Evolutionary conservation across 2,113 vertebrate genomes (phyloP), one percentile per base, ranked within the genome.

Genomic region (Macaca fascicularis): DNA sequence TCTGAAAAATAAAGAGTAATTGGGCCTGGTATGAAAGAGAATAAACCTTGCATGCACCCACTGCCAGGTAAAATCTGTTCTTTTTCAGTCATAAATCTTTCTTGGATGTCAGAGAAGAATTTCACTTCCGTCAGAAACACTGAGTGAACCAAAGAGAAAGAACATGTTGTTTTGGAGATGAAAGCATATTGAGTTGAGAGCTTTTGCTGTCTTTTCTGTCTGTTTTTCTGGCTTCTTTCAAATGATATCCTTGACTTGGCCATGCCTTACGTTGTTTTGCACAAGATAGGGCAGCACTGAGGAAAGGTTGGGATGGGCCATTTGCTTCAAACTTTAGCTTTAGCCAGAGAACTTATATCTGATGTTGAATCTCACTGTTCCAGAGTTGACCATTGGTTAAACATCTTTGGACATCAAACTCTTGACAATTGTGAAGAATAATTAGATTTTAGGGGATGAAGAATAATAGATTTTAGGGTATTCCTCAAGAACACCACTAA

Each of bases 51-150:
- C 69, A 38, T 0, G 82, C 64, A 57, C 95, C 30, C 79, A 6
- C 25, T 95, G 96, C 97, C 97, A 97, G 97, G 93, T 91, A 94
- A 96, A 98, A 87, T 95, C 94, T 94, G 97, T 90, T 98, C 97
- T 94, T 93, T 96, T 70, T 95, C 30, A 43, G 83, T 80, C 86
- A 72, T 98, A 98, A 98, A 97, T 98, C 97, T 95, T 97, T 93
- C 93, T 87, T 97, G 97, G 91, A 94, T 0, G 23, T 94, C 50
- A 87, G 95, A 93, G 93, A 89, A 97, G 59, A 94, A 95, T 96
- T 97, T 94, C 22, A 89, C 94, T 97, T 98, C 97, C 69, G 16
- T 93, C 96, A 95, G 97, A 95, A 98, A 94, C 74, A 45, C 79
- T 38, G 48, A 97, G 85, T 82, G 89, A 96, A 96, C 86, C 89